phyloP scores from a whole-genome alignment of 2,888 invertebrate genomes.

The Vesta saturnalis region DNA sequence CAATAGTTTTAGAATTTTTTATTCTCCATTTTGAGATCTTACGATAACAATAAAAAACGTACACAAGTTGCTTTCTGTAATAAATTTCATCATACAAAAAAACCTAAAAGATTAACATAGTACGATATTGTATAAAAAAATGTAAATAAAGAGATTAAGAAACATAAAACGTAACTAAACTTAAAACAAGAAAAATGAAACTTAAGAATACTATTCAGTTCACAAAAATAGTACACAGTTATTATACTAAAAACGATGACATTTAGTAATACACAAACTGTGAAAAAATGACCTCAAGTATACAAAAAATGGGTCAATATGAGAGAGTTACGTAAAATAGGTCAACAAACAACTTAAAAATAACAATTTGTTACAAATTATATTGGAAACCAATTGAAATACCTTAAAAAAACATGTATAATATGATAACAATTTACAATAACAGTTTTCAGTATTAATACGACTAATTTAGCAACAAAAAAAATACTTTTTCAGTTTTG shows the following conservation, averaged over 20 bases:
- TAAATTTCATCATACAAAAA: background rate
- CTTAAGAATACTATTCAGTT: background rate
- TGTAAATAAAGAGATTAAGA: background rate
- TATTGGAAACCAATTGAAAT: background rate
- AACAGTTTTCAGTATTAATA: no score
- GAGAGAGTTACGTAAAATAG: constrained; percentile 1
- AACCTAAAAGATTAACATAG: background rate
- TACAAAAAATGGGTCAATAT: constrained; percentile 8
- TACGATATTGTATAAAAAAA: background rate
- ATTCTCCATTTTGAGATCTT: background rate
- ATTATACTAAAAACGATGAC: background rate
- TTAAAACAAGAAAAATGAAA: background rate
- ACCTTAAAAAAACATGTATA: background rate
- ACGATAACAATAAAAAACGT: background rate
- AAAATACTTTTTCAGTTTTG: no score
- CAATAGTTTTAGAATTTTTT: constrained; percentile 10
- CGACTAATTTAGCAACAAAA: no score
- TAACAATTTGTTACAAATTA: background rate
- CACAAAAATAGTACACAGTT: background rate
- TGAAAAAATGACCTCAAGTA: background rate
- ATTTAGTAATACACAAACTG: no score
- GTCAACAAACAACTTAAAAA: constrained; percentile 8
- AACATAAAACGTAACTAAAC: background rate
- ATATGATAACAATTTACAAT: no score
- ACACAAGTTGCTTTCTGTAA: background rate